Percentiles rank a stretch among this genome's conserved stretches.
Conservation (phyloP, 2,888 invertebrate species). For the Eupithecia pulchellata region DNA sequence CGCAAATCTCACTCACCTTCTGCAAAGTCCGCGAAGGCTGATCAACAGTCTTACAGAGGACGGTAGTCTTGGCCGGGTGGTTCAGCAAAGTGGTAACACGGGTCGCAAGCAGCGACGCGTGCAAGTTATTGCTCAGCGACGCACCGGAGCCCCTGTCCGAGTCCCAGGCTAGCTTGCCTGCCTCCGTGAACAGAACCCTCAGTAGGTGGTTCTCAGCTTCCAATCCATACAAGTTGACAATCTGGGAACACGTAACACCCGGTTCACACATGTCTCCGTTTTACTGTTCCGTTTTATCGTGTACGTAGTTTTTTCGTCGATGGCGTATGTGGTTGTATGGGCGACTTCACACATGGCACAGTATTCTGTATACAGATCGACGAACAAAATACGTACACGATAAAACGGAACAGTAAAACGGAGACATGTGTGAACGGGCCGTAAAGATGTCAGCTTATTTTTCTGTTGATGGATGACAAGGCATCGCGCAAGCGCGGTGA, state of each 20-base stretch:
- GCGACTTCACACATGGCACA: too few relatives aligned
- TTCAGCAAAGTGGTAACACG: constrained; percentile 90
- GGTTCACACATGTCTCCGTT: too few relatives aligned
- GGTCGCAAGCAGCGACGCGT: constrained; percentile 85
- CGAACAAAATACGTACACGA: too few relatives aligned
- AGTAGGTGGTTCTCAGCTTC: constrained; percentile 98
- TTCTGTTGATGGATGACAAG: not conserved
- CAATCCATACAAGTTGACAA: constrained; percentile 95
- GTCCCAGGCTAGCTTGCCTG: constrained; percentile 91
- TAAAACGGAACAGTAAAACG: too few relatives aligned
- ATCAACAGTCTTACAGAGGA: constrained; percentile 95
- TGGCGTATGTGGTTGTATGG: too few relatives aligned
- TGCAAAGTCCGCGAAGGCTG: constrained; percentile 90
- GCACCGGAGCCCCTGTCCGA: constrained; percentile 85
- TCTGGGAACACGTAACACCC: constrained; percentile 86
- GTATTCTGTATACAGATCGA: too few relatives aligned
- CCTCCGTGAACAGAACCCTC: constrained; percentile 93
- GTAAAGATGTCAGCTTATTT: constrained; percentile 4
- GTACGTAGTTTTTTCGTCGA: too few relatives aligned
- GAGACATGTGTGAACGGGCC: too few relatives aligned
- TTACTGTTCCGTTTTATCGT: too few relatives aligned
- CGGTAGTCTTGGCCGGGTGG: constrained; percentile 94
- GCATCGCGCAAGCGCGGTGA: not conserved
- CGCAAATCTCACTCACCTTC: constrained; percentile 67
- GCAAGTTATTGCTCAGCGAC: constrained; percentile 89